A percentile compares a stretch with the other conserved stretches of the same genome.
Conservation (phyloP, 2,113 vertebrate genomes). For the Nanorana parkeri region DNA sequence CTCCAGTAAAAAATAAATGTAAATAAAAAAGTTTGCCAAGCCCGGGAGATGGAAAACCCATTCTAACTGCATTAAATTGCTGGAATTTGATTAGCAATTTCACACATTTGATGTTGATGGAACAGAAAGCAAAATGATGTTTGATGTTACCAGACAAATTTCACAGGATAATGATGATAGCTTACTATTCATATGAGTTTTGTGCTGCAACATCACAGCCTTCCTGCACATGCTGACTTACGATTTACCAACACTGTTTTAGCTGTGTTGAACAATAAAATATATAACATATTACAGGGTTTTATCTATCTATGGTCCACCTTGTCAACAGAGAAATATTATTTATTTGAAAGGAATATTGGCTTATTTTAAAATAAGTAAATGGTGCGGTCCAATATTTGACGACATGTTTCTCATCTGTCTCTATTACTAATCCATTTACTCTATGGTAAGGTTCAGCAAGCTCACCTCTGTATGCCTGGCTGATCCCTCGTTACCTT, state of each 20-base stretch:
- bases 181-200: background rate
- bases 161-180: slow-evolving; percentile 15
- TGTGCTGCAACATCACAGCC: slow-evolving; percentile 7
- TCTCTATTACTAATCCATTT: slow-evolving; percentile 33
- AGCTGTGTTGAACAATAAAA: too few relatives aligned
- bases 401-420: slow-evolving; percentile 1
- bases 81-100: slow-evolving; percentile 43
- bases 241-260: background rate
- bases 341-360: background rate
- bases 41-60: background rate
- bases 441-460: slow-evolving; percentile 16
- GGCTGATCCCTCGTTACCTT: slow-evolving; percentile 29
- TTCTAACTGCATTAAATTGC: background rate
- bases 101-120: slow-evolving; percentile 28
- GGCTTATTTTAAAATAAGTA: slow-evolving; percentile 13
- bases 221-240: background rate
- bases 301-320: too few relatives aligned
- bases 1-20: background rate
- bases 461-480: slow-evolving; percentile 27
- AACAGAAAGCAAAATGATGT: slow-evolving; percentile 22
- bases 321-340: too few relatives aligned
- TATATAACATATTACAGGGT: too few relatives aligned
- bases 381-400: slow-evolving; percentile 4
- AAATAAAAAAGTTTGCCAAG: background rate
- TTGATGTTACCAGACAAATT: slow-evolving; percentile 35